Percentiles rank a stretch among this genome's conserved stretches.
phyloP scores from a whole-genome alignment of 2,113 vertebrate species.

The Pleuronectes platessa region DNA sequence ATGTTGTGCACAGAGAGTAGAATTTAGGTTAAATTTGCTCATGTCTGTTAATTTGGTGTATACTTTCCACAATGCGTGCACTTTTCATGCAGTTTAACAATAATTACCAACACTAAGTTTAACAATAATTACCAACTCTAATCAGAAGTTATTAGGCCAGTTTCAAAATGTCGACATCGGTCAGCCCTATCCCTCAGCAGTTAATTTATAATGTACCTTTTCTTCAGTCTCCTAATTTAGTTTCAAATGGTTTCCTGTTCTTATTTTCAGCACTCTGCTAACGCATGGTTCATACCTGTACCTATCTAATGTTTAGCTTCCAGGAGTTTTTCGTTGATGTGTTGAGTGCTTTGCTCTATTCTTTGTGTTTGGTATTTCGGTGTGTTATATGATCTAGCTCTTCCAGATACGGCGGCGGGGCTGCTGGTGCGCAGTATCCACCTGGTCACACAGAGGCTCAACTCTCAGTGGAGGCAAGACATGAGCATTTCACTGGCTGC shows the following conservation, averaged over 20 bases:
- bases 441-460: conserved; percentile 95
- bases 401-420: conserved; percentile 96
- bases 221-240: background rate
- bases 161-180: conserved; percentile 9
- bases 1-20: too few relatives aligned
- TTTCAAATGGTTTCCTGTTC: conserved; percentile 24
- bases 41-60: too few relatives aligned
- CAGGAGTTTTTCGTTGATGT: background rate
- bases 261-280: conserved; percentile 11
- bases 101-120: too few relatives aligned
- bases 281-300: conserved; percentile 50
- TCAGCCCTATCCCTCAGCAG: conserved; percentile 26
- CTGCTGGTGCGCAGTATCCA: conserved; percentile 96
- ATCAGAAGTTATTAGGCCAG: too few relatives aligned
- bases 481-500: conserved; percentile 97
- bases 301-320: conserved; percentile 16
- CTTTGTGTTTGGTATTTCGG: conserved; percentile 88
- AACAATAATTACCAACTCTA: too few relatives aligned
- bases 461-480: conserved; percentile 94
- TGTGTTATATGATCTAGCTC: conserved; percentile 94
- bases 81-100: too few relatives aligned
- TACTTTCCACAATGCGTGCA: too few relatives aligned
- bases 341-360: conserved; percentile 78
- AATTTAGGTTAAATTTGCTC: too few relatives aligned
- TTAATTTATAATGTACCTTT: background rate